Evolutionary conservation across 2,888 invertebrate species (phyloP).

Genomic region (Rhodophaea formosa): DNA sequence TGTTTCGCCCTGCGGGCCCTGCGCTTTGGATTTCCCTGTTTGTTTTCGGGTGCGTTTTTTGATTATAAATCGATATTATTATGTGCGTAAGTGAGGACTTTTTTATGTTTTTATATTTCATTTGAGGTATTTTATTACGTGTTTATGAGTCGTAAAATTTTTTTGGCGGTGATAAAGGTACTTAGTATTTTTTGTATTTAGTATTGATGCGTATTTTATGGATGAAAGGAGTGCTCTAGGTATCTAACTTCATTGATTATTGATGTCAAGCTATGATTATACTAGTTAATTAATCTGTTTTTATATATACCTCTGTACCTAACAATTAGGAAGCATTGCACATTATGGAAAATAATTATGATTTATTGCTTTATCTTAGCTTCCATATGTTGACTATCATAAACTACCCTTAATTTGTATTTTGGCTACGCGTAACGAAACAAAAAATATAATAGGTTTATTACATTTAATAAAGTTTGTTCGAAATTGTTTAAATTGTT

Average conservation of each 20-base stretch:
- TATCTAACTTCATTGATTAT: neutral
- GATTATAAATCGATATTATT: constrained; percentile 44
- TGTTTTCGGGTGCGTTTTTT: constrained; percentile 40
- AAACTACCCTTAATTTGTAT: no score
- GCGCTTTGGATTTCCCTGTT: constrained; percentile 6
- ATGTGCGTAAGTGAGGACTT: constrained; percentile 23
- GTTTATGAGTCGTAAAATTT: constrained; percentile 3
- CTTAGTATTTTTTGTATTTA: neutral
- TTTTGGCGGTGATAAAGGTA: neutral
- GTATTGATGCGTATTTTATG: neutral
- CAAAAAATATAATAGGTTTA: no score
- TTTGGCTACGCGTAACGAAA: no score
- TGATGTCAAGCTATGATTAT: no score
- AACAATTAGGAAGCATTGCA: no score
- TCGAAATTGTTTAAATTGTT: no score
- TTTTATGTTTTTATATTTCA: constrained; percentile 5
- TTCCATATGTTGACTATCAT: no score
- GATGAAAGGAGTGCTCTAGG: neutral
- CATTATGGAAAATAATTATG: no score
- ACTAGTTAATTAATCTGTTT: no score
- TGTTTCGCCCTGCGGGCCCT: constrained; percentile 14
- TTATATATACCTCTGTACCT: no score
- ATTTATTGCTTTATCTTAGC: no score
- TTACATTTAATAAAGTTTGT: no score
- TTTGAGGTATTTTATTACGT: neutral